These are phyloP conservation scores for Thaleichthys pacificus DNA, from an alignment of 2,797 vertebrate genomes.

Conservation along the genomic window DNA sequence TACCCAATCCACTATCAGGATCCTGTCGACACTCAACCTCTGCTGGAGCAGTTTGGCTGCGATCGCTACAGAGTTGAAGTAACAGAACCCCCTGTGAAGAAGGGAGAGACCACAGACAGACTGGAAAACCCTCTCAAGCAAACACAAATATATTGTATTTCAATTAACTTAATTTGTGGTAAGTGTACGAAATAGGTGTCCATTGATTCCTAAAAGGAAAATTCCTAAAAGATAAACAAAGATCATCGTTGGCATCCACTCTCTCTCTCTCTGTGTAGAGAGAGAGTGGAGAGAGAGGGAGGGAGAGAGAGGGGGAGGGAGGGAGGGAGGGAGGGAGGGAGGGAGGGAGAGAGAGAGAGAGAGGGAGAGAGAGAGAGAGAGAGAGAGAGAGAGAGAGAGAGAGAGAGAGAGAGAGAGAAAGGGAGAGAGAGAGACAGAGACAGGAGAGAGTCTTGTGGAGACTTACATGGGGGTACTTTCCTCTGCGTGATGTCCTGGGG, in stretches of 20 bases:
- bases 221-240: background rate
- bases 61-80: constrained; percentile 95
- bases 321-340: background rate
- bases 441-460: constrained; percentile 7
- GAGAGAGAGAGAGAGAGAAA: constrained; percentile 1
- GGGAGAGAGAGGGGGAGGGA: background rate
- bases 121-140: background rate
- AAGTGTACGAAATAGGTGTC: too few species aligned
- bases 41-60: constrained; percentile 96
- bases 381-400: background rate
- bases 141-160: background rate
- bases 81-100: constrained; percentile 91
- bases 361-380: background rate
- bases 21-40: constrained; percentile 90
- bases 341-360: constrained; percentile 5
- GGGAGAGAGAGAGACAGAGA: background rate
- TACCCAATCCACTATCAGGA: constrained; percentile 98
- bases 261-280: background rate
- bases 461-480: constrained; percentile 99
- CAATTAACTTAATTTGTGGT: too few species aligned
- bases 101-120: constrained; percentile 6
- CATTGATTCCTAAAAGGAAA: background rate
- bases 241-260: background rate
- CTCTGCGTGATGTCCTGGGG: constrained; percentile 96
- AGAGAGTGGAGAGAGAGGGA: background rate